phyloP scores from a whole-genome alignment of 2,888 invertebrate species.

The Cantharis rufa region DNA sequence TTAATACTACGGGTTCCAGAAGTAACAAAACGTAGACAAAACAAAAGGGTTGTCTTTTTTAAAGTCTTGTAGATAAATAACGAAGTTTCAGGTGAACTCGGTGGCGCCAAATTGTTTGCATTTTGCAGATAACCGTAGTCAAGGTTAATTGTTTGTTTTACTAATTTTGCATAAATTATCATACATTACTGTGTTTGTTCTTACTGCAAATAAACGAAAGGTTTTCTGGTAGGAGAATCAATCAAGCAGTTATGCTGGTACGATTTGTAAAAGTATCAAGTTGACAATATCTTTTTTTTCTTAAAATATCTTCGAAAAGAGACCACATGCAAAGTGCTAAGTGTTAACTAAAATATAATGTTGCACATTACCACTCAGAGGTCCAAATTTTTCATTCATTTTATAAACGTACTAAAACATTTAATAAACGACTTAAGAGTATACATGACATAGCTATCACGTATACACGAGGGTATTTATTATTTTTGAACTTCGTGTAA shows the following conservation, averaged over 20 bases:
- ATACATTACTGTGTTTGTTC: conserved; percentile 5
- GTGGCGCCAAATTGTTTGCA: conserved; percentile 22
- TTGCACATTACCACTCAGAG: conserved; percentile 26
- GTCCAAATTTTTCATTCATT: conserved; percentile 28
- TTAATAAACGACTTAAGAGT: conserved; percentile 9
- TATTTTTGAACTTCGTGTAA: conserved; percentile 10
- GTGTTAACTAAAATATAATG: conserved; percentile 31
- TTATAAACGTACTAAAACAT: conserved; percentile 27
- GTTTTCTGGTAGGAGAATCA: background rate
- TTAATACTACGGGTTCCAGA: background rate
- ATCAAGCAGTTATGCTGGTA: background rate
- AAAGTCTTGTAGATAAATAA: background rate
- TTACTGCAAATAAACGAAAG: background rate
- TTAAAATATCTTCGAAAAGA: background rate
- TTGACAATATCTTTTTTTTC: background rate
- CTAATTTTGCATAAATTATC: conserved; percentile 22
- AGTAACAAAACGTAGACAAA: background rate
- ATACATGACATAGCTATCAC: conserved; percentile 7
- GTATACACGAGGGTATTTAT: background rate
- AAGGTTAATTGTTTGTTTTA: conserved; percentile 20
- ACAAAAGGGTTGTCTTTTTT: background rate
- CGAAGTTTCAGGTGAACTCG: conserved; percentile 6
- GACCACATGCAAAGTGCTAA: conserved; percentile 31
- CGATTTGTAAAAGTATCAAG: conserved; percentile 1
- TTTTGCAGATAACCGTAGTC: conserved; percentile 10